Conservation (phyloP, 2,113 vertebrate genomes). For the Gambusia affinis region DNA sequence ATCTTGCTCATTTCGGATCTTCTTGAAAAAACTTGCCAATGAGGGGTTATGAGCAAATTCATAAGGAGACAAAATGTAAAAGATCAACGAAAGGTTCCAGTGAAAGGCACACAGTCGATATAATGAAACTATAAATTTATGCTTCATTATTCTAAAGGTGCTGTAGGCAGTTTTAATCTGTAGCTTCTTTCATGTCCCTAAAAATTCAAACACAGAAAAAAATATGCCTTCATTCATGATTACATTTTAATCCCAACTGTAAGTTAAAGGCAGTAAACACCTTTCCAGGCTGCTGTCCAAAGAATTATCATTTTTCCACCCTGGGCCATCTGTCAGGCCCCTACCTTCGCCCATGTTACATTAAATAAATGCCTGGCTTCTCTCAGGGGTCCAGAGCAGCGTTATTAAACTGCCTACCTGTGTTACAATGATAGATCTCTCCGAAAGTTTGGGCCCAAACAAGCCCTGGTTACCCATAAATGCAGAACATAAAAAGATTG, state of each 20-base stretch:
- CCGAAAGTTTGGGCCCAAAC: conserved; percentile 57
- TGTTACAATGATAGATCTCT: conserved; percentile 76
- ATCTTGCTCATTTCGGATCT: not conserved
- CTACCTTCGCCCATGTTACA: conserved; percentile 61
- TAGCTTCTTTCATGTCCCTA: not conserved
- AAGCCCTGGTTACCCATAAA: conserved; percentile 60
- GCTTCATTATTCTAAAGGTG: not conserved
- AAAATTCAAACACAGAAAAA: conserved; percentile 16
- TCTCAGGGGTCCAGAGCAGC: conserved; percentile 63
- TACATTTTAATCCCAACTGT: conserved; percentile 16
- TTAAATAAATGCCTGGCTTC: conserved; percentile 73
- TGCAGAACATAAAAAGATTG: conserved; percentile 73
- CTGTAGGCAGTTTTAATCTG: not conserved
- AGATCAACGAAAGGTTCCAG: conserved; percentile 6
- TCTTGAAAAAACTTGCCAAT: conserved; percentile 20
- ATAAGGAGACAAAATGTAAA: not conserved
- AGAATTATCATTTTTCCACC: conserved; percentile 62
- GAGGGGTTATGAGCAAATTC: conserved; percentile 5
- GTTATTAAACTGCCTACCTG: conserved; percentile 80
- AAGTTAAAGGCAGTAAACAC: conserved; percentile 11
- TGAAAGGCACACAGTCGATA: conserved; percentile 5
- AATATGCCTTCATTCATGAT: conserved; percentile 2
- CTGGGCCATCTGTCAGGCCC: conserved; percentile 63
- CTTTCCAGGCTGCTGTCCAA: conserved; percentile 33
- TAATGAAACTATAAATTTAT: not conserved